These are phyloP conservation scores for Cossypha polioptera DNA, from an alignment of 2,797 vertebrate species.

Conservation along the genomic window DNA sequence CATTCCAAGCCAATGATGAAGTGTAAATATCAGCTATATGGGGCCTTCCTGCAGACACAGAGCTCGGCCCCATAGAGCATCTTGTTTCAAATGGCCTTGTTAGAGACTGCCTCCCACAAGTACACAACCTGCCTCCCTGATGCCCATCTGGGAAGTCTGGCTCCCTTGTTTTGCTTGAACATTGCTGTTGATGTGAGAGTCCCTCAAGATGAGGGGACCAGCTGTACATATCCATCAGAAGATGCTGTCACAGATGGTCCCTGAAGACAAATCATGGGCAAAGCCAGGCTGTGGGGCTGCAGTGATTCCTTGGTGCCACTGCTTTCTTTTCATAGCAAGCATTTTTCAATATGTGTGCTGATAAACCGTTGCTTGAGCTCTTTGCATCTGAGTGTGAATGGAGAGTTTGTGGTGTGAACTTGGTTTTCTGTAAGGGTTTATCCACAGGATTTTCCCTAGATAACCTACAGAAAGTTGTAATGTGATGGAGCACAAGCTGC, in stretches of 20 bases:
- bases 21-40: background rate
- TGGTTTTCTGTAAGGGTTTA: background rate
- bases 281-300: background rate
- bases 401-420: background rate
- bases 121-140: background rate
- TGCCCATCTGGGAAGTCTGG: background rate
- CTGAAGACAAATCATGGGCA: fast-evolving
- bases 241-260: background rate
- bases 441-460: background rate
- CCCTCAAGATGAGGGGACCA: background rate
- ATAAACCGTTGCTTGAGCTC: background rate
- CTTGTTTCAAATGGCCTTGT: fast-evolving
- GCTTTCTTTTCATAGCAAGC: background rate
- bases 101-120: background rate
- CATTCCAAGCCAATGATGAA: background rate
- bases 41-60: background rate
- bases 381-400: background rate
- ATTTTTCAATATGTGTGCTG: background rate
- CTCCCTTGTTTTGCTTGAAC: background rate
- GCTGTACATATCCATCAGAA: background rate
- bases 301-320: background rate
- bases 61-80: background rate
- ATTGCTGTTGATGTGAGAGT: background rate
- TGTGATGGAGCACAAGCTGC: background rate
- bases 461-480: background rate